Conservation (phyloP, 2,888 invertebrate species). For the Stictocephala bisonia region DNA sequence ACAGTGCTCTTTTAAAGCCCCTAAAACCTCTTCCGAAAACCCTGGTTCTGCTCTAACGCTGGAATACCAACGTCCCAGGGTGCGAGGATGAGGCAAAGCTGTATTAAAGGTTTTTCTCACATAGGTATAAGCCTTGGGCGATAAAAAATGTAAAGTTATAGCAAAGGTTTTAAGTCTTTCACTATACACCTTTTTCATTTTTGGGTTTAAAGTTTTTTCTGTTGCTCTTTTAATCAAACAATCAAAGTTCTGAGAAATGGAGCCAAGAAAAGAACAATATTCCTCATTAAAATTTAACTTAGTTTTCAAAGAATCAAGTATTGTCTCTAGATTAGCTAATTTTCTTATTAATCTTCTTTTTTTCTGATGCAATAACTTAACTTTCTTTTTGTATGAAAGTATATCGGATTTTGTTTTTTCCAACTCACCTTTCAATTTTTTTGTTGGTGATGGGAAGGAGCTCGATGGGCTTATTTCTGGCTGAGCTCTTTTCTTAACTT, state of each 20-base stretch:
- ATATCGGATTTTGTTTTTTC: neutral
- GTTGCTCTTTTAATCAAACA: conserved; percentile 23
- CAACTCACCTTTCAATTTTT: neutral
- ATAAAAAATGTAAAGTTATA: conserved; percentile 25
- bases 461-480: neutral
- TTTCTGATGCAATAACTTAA: conserved; percentile 6
- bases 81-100: conserved; percentile 33
- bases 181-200: conserved; percentile 21
- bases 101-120: conserved; percentile 35
- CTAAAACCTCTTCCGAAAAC: conserved; percentile 50
- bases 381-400: neutral
- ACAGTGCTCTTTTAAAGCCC: neutral
- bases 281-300: conserved; percentile 24
- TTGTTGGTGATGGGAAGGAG: neutral
- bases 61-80: conserved; percentile 38
- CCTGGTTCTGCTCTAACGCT: conserved; percentile 59
- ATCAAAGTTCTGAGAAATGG: neutral
- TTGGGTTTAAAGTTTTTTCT: neutral
- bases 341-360: neutral
- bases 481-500: neutral
- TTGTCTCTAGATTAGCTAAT: conserved; percentile 23
- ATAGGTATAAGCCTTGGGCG: conserved; percentile 28
- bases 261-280: neutral
- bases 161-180: conserved; percentile 25
- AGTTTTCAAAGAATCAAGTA: neutral